Conservation (phyloP, 1,140 invertebrate species). For the Chelonus insularis region DNA sequence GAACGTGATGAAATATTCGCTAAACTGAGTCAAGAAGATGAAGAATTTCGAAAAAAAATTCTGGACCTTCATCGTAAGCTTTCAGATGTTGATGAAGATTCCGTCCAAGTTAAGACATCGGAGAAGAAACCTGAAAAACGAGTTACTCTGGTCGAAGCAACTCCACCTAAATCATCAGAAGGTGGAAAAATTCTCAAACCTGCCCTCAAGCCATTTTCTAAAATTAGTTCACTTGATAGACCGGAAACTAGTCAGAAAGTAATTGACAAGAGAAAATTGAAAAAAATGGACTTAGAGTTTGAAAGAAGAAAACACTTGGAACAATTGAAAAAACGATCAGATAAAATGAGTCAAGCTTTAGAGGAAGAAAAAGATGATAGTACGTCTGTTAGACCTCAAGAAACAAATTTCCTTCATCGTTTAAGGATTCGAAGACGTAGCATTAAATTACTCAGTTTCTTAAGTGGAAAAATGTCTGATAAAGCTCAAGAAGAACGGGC, state of each 20-base stretch:
- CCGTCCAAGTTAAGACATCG: neutral
- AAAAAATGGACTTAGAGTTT: constrained; percentile 30
- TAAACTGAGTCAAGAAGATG: constrained; percentile 50
- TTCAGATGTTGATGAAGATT: constrained; percentile 49
- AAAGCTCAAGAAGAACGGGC: constrained; percentile 50
- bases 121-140: constrained; percentile 11
- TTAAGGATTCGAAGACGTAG: constrained; percentile 45
- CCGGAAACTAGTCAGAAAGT: neutral
- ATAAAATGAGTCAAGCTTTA: constrained; percentile 33
- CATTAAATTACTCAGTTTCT: constrained; percentile 47
- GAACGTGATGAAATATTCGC: constrained; percentile 44
- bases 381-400: constrained; percentile 30
- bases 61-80: constrained; percentile 53
- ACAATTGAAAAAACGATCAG: constrained; percentile 37
- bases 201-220: neutral
- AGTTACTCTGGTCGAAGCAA: neutral
- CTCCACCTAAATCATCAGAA: neutral
- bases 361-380: constrained; percentile 36
- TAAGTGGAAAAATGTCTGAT: constrained; percentile 44
- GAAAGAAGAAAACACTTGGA: constrained; percentile 36
- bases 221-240: constrained; percentile 3
- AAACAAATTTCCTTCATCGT: constrained; percentile 44
- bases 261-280: constrained; percentile 21
- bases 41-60: constrained; percentile 54
- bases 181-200: constrained; percentile 8